Evolutionary conservation across 2,888 invertebrate species (phyloP), one percentile per base, ranked within the genome.

Genomic region (Tinea semifulvella): DNA sequence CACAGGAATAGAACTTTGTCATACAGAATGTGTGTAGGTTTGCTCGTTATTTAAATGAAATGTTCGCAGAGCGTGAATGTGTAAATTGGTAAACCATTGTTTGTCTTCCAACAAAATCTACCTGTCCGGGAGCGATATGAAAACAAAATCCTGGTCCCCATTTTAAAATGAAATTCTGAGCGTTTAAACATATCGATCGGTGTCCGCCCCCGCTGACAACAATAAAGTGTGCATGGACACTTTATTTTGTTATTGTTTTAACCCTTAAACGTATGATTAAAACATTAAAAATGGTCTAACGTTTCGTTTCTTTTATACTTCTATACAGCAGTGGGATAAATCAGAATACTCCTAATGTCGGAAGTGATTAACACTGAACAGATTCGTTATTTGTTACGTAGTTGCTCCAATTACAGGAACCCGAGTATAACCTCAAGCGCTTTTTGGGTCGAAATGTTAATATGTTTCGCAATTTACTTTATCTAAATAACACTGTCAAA

Each of bases 71-170:
- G 31, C 31, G 13, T 14, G 31, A 2, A 31, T 13, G 31, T 31
- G 36, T 36, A 18, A 36, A 36, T 36, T 36, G 36, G 16, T 18
- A 18, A 16, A 18, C 36, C 36, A 36, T 36, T 36, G 36, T 36
- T 36, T 36, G 36, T 36, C 36, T 14, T n/a, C 31, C 5, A 31
- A 14, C 14, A 31, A 14, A 13, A 31, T 13, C 31, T 31, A 31
- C 31, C 31, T 31, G 31, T 11, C 11, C 13, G 31, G 4, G 31
- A 13, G n/a, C 13, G 31, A 31, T 31, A 31, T 31, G 13, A 31
- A 31, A 31, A 31, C n/a, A 31, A 31, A 31, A 31, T 31, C 31
- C 31, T 31, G 31, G 11, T 31, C n/a, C 31, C 31, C 14, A 31
- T 31, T 31, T 31, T 31, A 31, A 31, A 31, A 31, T 31, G 6